These are phyloP conservation scores for Drosophila paramelanica DNA, from an alignment of 2,888 invertebrate species.

Conservation along the genomic window DNA sequence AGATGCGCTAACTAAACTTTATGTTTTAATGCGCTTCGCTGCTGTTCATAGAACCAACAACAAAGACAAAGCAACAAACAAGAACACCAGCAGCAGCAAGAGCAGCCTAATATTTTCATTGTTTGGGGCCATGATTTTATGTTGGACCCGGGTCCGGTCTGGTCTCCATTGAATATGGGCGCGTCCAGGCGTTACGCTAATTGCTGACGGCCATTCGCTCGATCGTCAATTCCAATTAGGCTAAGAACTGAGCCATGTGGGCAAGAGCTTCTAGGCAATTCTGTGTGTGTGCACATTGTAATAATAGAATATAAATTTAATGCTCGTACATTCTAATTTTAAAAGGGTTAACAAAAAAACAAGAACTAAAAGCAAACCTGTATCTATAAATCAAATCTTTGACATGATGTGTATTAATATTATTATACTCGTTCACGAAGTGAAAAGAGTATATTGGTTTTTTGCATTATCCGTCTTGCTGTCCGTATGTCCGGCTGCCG, in stretches of 20 bases:
- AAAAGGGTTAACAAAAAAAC: constrained; percentile 21
- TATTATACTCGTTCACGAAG: too few relatives aligned
- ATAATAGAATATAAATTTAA: constrained; percentile 51
- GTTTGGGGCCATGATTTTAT: constrained; percentile 61
- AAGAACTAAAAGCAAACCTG: neutral
- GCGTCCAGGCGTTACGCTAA: constrained; percentile 66
- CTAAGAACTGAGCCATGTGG: constrained; percentile 52
- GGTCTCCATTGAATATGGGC: constrained; percentile 46
- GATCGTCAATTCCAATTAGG: constrained; percentile 61
- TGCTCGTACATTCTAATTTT: constrained; percentile 35
- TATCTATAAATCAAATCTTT: constrained; percentile 3
- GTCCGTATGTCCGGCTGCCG: too few relatives aligned
- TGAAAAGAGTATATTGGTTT: too few relatives aligned
- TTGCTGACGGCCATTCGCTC: constrained; percentile 55
- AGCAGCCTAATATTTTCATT: constrained; percentile 48
- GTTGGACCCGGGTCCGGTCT: constrained; percentile 29
- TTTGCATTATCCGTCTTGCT: too few relatives aligned
- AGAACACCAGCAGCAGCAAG: constrained; percentile 13
- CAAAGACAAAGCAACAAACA: constrained; percentile 22
- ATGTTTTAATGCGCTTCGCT: constrained; percentile 66
- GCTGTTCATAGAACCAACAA: constrained; percentile 48
- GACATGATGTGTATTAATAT: constrained; percentile 2
- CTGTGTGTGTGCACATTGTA: constrained; percentile 35
- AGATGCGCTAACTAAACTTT: constrained; percentile 66
- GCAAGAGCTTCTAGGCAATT: constrained; percentile 39